These are phyloP conservation scores for Tetranychus piercei DNA, from an alignment of 2,888 invertebrate species.

Conservation along the genomic window DNA sequence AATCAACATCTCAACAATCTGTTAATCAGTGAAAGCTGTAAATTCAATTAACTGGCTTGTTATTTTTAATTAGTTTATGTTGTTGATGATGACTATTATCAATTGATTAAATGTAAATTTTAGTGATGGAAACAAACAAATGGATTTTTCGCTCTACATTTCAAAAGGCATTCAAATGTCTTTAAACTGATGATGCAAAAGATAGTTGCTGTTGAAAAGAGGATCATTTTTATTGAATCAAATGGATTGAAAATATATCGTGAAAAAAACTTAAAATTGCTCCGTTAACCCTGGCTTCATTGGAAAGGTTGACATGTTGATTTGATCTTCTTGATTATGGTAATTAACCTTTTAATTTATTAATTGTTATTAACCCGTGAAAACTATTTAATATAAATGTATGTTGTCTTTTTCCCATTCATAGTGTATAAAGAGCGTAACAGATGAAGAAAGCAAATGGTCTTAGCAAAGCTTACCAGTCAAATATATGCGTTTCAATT, in stretches of 20 bases:
- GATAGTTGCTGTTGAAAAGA: background rate
- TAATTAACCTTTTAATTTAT: background rate
- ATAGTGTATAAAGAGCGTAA: background rate
- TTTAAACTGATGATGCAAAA: background rate
- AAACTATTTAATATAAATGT: background rate
- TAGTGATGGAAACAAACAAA: no score
- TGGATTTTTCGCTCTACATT: no score
- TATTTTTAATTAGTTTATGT: no score
- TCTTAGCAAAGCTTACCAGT: background rate
- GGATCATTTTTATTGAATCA: background rate
- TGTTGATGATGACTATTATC: no score
- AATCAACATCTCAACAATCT: background rate
- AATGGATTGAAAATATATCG: background rate
- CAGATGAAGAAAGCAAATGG: background rate
- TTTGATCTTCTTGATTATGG: background rate
- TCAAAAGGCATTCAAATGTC: background rate
- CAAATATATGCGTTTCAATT: no score
- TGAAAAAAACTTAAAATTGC: no score
- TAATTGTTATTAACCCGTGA: background rate
- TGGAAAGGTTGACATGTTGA: background rate
- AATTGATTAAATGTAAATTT: no score
- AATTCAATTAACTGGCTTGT: no score
- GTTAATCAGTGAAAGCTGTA: no score
- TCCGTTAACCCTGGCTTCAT: background rate
- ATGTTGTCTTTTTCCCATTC: background rate